These are phyloP conservation scores for Amphiduros pacificus DNA, from an alignment of 2,888 invertebrate genomes.

Conservation along the genomic window DNA sequence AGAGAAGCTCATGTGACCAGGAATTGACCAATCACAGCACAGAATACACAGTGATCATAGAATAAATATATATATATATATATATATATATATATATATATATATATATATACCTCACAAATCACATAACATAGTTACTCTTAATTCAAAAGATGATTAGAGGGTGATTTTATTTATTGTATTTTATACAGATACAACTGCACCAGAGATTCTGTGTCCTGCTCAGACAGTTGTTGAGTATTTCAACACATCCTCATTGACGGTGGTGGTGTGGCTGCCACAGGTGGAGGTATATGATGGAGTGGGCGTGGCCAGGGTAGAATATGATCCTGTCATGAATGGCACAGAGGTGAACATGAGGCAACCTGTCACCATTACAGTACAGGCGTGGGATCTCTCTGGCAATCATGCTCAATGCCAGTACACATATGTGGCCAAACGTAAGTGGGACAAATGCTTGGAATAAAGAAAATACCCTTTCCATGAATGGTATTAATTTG, in stretches of 20 bases:
- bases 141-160: no score
- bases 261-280: constrained; percentile 11
- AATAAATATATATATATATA: no score
- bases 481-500: no score
- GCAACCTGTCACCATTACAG: constrained; percentile 31
- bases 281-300: constrained; percentile 25
- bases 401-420: constrained; percentile 35
- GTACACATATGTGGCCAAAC: constrained; percentile 33
- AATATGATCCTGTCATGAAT: constrained; percentile 18
- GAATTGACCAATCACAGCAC: no score
- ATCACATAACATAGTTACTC: no score
- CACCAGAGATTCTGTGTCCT: constrained; percentile 37
- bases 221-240: constrained; percentile 19
- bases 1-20: no score
- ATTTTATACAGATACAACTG: constrained; percentile 34
- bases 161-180: no score
- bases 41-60: no score
- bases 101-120: no score
- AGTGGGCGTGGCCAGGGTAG: constrained; percentile 18
- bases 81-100: no score
- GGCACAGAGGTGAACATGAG: constrained; percentile 19
- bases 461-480: no score
- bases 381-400: constrained; percentile 30
- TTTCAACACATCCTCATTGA: constrained; percentile 13
- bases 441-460: no score